Base-by-base conservation (phyloP, 1,140 invertebrate genomes). In the Colletes gigas region DNA sequence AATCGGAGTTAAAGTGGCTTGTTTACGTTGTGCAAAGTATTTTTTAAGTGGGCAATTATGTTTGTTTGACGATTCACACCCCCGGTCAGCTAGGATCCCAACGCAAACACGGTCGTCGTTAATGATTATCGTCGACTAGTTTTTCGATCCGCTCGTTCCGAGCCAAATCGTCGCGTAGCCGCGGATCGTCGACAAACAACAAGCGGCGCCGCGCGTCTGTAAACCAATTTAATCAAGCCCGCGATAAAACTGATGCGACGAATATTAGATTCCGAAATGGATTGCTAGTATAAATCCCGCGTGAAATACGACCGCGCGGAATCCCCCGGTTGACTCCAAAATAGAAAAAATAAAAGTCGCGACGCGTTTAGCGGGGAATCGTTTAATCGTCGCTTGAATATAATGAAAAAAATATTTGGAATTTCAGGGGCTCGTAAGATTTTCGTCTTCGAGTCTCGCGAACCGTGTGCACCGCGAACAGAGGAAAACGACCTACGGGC, bases 221-320 rank as follows among this genome's bases (percentile, higher is more conserved):
- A 77, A 81, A 85, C 72, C 83, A 75, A 85, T 85, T 85, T 85
- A 84, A 85, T 85, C 83, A 85, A 85, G 83, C 78, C 54, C 67
- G 78, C 72, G 75, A 85, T 85, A 85, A 85, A 85, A 85, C 83
- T 81, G 83, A 84, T 71, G 78, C 80, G 68, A 62, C 68, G 83
- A 70, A 62, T 71, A 75, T 62, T 76, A 75, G 78, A 84, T 84
- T 81, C 62, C 78, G 62, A 77, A 85, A 85, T 85, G 83, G 54
- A 84, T 84, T 30, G 78, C 78, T 57, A 21, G 78, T 80, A 84
- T 81, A 85, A 85, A 85, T 85, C 72, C 78, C 78, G 52, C 47
- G 73, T 63, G 78, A 79, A 85, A 75, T 77, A 66, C 83, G 71
- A 50, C 30, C 17, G 66, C 59, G 44, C 44, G 10, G 14, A 57